Percentiles rank a stretch among this genome's conserved stretches.
These are phyloP conservation scores for Pongo pygmaeus DNA, from an alignment of 2,113 vertebrate genomes.

Conservation along the genomic window DNA sequence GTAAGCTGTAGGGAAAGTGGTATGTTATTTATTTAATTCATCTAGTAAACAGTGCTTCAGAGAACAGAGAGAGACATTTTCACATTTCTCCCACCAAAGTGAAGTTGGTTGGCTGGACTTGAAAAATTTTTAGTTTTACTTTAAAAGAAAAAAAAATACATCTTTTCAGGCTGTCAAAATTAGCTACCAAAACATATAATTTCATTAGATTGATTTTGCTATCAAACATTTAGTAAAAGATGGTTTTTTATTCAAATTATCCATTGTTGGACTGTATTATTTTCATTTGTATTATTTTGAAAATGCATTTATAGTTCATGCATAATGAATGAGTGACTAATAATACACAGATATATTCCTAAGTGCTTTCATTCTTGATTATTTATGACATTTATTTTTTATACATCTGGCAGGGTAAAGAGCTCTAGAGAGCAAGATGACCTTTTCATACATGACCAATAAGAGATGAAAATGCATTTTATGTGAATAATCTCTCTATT, in stretches of 20 bases:
- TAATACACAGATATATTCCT: conserved; percentile 45
- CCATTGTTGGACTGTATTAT: not conserved
- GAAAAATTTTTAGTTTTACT: not conserved
- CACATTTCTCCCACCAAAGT: not conserved
- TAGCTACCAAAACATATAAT: conserved; percentile 21
- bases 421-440: conserved; percentile 49
- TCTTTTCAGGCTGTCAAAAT: not conserved
- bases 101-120: not conserved
- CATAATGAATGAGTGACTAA: conserved; percentile 66
- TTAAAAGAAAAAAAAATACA: not conserved
- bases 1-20: not conserved
- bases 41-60: not conserved
- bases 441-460: conserved; percentile 17
- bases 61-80: not conserved
- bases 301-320: conserved; percentile 53
- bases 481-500: not conserved
- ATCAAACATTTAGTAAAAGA: not conserved
- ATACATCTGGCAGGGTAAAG: not conserved
- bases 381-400: conserved; percentile 55
- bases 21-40: not conserved
- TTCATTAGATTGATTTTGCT: conserved; percentile 35
- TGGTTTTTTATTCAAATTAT: conserved; percentile 32
- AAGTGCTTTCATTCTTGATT: conserved; percentile 57
- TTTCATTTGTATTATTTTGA: conserved; percentile 59
- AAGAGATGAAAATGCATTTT: conserved; percentile 11